Conservation (phyloP, 2,113 vertebrate species). For the Chionis minor region DNA sequence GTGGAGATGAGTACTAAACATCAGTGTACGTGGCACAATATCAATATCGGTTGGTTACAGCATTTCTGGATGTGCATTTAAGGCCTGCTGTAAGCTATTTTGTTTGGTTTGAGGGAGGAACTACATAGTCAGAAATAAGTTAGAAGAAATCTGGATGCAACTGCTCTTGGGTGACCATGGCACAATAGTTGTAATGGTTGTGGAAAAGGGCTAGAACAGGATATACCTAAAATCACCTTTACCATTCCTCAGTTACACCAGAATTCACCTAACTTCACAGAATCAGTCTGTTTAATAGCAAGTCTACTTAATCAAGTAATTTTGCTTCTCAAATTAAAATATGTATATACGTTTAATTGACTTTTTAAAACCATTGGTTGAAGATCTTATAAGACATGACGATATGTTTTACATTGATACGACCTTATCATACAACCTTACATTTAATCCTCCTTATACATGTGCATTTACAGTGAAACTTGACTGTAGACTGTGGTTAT, state of each 20-base stretch:
- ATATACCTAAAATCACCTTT: neutral
- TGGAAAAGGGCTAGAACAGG: neutral
- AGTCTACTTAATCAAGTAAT: neutral
- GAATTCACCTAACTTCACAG: neutral
- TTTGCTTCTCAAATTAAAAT: neutral
- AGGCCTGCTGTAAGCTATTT: neutral
- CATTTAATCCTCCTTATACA: neutral
- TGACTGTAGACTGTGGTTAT: neutral
- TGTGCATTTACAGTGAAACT: neutral
- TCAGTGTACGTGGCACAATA: neutral
- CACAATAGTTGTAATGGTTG: neutral
- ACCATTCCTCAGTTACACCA: neutral
- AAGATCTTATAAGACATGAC: neutral
- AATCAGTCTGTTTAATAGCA: neutral
- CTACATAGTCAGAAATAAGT: neutral
- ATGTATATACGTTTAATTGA: neutral
- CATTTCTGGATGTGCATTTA: neutral
- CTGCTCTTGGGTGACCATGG: neutral
- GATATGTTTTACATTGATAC: neutral
- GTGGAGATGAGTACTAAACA: neutral
- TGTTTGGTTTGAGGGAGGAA: neutral
- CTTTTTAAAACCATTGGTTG: neutral
- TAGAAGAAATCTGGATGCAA: neutral
- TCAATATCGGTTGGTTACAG: neutral
- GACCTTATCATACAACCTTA: neutral